Base-by-base conservation (phyloP, 1,140 invertebrate species). In the Berghia stephanieae region DNA sequence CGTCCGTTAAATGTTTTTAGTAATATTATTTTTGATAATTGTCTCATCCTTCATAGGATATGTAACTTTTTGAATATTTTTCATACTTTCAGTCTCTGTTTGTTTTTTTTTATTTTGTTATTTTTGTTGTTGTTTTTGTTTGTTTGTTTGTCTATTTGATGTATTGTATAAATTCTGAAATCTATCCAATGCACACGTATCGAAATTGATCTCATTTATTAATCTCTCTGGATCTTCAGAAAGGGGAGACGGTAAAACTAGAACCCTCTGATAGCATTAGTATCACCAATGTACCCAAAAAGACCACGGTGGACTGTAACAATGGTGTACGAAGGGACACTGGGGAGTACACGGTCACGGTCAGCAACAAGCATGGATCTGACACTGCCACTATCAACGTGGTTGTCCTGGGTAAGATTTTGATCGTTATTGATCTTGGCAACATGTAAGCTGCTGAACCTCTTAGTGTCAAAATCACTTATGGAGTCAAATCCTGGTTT, bases 331-430 rank as follows among this genome's bases (percentile, higher is more conserved):
- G 96, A 79, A 90, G 96, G 40, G 97, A 99, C 87, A 97, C 95
- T 40, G 98, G 97, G 16, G 95, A 96, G 21, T 99, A 99, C 87
- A 93, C 94, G 79, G 93, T 99, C 74, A 94, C 94, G 0, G 96
- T 98, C 49, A 95, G 98, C 88, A 99, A 99, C 90, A 96, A 98
- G 83, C 92, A 98, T 43, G 98, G 98, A 63, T 93, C 94, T 78
- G 98, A 99, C 87, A 93, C 93, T 2, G 96, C 96, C 16, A 95
- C 95, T 80, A 95, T 99, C 82, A 96, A 97, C 85, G 95, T 99
- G 79, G 95, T 98, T 89, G 98, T 99, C 2, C 91, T 98, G 2
- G 94, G 95, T 92, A 93, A 91, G 84, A 75, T 60, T 18, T 10
- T 24, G 27, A 38, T 10, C n/a, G 27, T 34, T 16, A 34, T 24